Base-by-base conservation (phyloP, 1,140 invertebrate genomes). In the Drosophila elegans region DNA sequence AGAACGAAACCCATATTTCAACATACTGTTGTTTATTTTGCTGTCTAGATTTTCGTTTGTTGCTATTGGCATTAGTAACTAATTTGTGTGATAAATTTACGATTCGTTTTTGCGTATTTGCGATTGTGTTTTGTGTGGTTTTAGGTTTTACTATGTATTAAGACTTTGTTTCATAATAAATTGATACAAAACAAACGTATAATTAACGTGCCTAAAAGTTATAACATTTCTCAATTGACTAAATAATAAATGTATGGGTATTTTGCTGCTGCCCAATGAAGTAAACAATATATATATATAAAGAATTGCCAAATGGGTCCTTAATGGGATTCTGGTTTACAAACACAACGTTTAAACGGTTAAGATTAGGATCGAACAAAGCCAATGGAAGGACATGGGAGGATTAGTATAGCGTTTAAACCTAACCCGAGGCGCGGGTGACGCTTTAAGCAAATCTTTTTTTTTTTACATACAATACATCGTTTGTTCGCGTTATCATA, bases 211-310 rank as follows among this genome's bases (percentile, higher is more conserved):
- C 71, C 83, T 86, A 88, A 83, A 75, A 63, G 72, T 69, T 83
- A 77, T 63, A 83, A 88, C 79, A 83, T 86, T 88, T 83, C 59
- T 83, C 75, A 86, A 88, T 86, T 86, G 42, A 69, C 83, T 88
- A 86, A 86, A 86, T 88, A 79, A 86, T 83, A 83, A 83, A 49
- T 64, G 62, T 62, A 68, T 61, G 66, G 59, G 36, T 57, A 56
- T 59, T 67, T 78, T 73, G 75, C 71, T 73, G 83, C 79, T 86
- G 75, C 83, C 83, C 75, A 88, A 88, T 73, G 75, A 88, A 76
- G 64, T 46, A 81, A 86, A 81, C 74, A 73, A 82, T 71, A 83
- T 46, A 42, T 39, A 57, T 41, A 64, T 83, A 64, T 75, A 88
- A 76, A 74, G 42, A 88, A 86, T 79, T 88, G 78, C 79, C 78